Base-by-base conservation (phyloP, 2,797 vertebrate genomes). In the Hippopotamyrus pictus region DNA sequence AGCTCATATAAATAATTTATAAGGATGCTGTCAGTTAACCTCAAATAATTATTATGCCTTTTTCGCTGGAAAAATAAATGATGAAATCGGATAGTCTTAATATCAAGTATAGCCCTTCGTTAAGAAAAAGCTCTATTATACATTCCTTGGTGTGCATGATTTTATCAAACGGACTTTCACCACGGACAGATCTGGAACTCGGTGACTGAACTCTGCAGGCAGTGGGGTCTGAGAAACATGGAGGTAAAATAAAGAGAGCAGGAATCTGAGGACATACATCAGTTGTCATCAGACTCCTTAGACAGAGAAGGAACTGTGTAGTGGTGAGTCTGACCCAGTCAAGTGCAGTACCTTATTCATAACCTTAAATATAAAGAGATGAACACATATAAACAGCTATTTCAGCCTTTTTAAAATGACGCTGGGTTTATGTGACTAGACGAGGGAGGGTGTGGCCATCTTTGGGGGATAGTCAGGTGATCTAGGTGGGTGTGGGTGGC, bases 21-120 rank as follows among this genome's bases (percentile, higher is more conserved):
- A 82, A 82, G 76, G 76, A 44, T 82, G 41, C 37, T 82, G 76
- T 19, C 76, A 82, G 76, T 82, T 82, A 82, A 82, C 76, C 76
- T 82, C 37, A 46, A 82, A 46, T 82, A 82, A 82, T 82, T 46
- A 46, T 82, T 82, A 82, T 82, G 76, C 76, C 76, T 82, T 46
- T 79, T 73, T 82, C 6, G 19, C 76, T 46, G 7, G 19, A 82
- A 82, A 82, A 82, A 82, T 82, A 82, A 82, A 82, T 46, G 41
- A 82, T 3, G 41, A 82, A 82, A 22, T 22, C 19, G 19, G 37
- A n/a, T 41, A 82, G 41, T 19, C 76, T 82, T 46, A 19, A 37
- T 82, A 46, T 82, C 37, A 19, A 82, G 37, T 14, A 46, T 19
- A 46, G 19, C 76, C 69, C 33, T 82, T 82, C 76, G 41, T 44